Conservation (phyloP, 2,888 invertebrate genomes). For the Pyrgus malvae region DNA sequence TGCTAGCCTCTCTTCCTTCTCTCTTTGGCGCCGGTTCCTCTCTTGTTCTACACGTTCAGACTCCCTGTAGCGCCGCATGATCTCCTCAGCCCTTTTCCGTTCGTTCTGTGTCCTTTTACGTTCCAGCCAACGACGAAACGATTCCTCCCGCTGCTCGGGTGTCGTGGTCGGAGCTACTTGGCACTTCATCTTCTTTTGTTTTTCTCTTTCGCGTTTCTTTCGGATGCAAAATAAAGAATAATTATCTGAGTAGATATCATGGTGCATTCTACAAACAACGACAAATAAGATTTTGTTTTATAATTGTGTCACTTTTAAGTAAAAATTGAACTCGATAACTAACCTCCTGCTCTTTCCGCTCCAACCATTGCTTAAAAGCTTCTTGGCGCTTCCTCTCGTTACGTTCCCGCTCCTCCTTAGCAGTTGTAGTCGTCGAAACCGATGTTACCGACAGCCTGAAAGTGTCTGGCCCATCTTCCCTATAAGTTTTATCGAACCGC, state of each 20-base stretch:
- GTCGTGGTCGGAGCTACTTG: conserved; percentile 49
- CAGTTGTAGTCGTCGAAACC: conserved; percentile 66
- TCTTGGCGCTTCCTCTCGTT: conserved; percentile 65
- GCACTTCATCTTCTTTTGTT: conserved; percentile 52
- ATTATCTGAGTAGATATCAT: not conserved
- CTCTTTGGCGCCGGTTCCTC: conserved; percentile 55
- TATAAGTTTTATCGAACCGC: conserved; percentile 58
- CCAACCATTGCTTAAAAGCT: conserved; percentile 68
- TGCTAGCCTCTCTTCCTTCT: conserved; percentile 72
- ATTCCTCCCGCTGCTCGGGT: conserved; percentile 71
- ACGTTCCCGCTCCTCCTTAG: conserved; percentile 70
- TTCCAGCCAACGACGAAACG: conserved; percentile 79
- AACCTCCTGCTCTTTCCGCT: conserved; percentile 72
- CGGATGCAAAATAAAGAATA: too few relatives aligned
- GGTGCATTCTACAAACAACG: too few relatives aligned
- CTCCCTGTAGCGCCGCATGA: conserved; percentile 58
- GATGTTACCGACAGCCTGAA: conserved; percentile 72
- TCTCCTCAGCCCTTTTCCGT: conserved; percentile 63
- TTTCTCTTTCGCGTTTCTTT: conserved; percentile 62
- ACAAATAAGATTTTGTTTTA: too few relatives aligned
- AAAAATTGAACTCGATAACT: too few relatives aligned
- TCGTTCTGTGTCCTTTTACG: conserved; percentile 68
- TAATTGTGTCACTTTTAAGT: too few relatives aligned
- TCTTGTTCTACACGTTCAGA: conserved; percentile 64
- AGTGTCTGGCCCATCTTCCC: conserved; percentile 70